phyloP scores from a whole-genome alignment of 2,888 invertebrate species.

The Raillietiella orientalis region DNA sequence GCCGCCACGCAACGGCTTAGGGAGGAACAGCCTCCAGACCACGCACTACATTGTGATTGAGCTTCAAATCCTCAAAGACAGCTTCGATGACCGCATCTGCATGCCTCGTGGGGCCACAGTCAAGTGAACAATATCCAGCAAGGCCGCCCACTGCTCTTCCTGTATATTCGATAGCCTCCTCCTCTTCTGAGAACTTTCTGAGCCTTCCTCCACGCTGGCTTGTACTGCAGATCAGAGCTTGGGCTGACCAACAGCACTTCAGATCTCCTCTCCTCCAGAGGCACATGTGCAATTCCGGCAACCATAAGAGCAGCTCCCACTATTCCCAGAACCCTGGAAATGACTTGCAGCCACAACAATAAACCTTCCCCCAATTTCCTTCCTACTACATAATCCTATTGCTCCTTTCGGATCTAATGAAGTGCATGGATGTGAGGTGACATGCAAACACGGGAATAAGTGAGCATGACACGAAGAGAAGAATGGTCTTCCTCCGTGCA shows the following conservation, averaged over 20 bases:
- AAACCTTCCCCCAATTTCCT: no score
- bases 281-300: conserved; percentile 89
- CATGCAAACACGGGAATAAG: no score
- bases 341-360: conserved; percentile 1
- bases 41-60: conserved; percentile 89
- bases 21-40: conserved; percentile 65
- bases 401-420: no score
- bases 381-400: no score
- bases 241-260: conserved; percentile 41
- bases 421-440: no score
- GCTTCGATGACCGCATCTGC: conserved; percentile 88
- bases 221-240: conserved; percentile 55
- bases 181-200: conserved; percentile 46
- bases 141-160: conserved; percentile 39
- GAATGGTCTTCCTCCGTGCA: no score
- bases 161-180: conserved; percentile 51
- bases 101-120: conserved; percentile 46
- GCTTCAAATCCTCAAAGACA: conserved; percentile 78
- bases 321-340: conserved; percentile 32
- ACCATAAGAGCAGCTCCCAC: conserved; percentile 95
- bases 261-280: conserved; percentile 76
- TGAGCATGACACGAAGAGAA: no score
- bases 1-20: no score
- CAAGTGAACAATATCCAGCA: conserved; percentile 42
- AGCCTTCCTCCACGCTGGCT: conserved; percentile 62